Base-by-base conservation (phyloP, 2,888 invertebrate genomes). In the Heteropelma amictum region DNA sequence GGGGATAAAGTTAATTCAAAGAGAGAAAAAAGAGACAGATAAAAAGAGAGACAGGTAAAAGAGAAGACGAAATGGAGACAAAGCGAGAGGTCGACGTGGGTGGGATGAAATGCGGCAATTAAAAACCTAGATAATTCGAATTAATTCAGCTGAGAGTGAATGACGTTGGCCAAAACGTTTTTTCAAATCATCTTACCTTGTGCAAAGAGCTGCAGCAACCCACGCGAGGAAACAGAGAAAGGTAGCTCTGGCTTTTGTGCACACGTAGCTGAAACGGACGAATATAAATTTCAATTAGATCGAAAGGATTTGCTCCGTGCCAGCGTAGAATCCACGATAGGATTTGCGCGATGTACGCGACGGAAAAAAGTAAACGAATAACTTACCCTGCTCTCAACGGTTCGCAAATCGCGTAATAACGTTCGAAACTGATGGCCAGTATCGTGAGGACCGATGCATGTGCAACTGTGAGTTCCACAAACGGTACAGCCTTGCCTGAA, bases 401-500 rank as follows among this genome's bases (percentile, higher is more conserved):
- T 87, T 97, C 95, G 89, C 97, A 97, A 87, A 98, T 97, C 79
- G 97, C 97, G 90, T 95, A 95, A 90, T 95, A 96, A 68, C 95
- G 92, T 89, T 98, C 97, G 89, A 97, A 96, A 86, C 96, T 96
- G 89, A 98, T 98, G 71, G 97, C 97, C 84, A 98, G 90, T 84
- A 98, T 97, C 35, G 97, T 98, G 63, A 98, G 91, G 1, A 97
- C 97, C 35, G 97, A 97, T 23, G 97, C 96, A 88, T 97, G 97
- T 1, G 97, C 96, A 19, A 97, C 96, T 0, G 96, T 95, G 86
- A 97, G 90, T 90, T 98, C 97, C 74, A 97, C 94, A 88, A 97
- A 97, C 0, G 97, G 97, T 3, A 97, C 96, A 19, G 96, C 94
- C 88, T 97, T 95, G 91, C 97, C 98, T 97, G 92, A 38, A 91